Evolutionary conservation across 2,113 vertebrate species (phyloP), one percentile per base, ranked within the genome.

Genomic region (Anseranas semipalmata): DNA sequence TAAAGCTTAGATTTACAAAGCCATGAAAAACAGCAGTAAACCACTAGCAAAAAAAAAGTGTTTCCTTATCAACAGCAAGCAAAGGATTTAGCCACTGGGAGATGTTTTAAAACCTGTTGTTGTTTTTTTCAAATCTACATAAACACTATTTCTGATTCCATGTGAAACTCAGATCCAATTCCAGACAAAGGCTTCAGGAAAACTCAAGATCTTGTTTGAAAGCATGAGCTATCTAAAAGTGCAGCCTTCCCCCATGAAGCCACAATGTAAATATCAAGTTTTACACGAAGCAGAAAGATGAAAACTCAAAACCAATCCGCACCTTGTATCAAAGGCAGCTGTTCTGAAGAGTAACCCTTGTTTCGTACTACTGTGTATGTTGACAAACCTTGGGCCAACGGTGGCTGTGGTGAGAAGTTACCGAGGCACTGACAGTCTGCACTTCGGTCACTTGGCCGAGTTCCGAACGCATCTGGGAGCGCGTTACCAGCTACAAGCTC

Each of bases 1-100:
- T 84, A 87, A 89, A 95, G 90, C 58, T 95, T 50, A 92, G 58
- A 76, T 85, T 89, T 85, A 62, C 62, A 92, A 92, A 96, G 66
- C 78, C 33, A n/a, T 35, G 53, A 82, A 91, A 53, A 96, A 62
- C 48, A 91, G 65, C 62, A 95, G 74, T 58, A 93, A 90, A 82
- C 66, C 1, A 1, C 53, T 85, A 85, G 78, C 7, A 71, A 68
- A 81, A 67, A 45, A 53, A 41, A 33, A 73, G 37, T 3, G 11
- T 62, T 92, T 87, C 59, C 78, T 95, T 94, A 91, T 94, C 92
- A 86, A 58, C 63, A 63, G 52, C 43, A 65, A 91, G 81, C 74
- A 94, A 95, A 65, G 71, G 55, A 94, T 87, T 90, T 85, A 87
- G 55, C 41, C 20, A 58, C 43, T 52, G 55, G 71, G 59, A 88